Evolutionary conservation across 2,888 invertebrate genomes (phyloP).

Genomic region (Chalcis sispes): DNA sequence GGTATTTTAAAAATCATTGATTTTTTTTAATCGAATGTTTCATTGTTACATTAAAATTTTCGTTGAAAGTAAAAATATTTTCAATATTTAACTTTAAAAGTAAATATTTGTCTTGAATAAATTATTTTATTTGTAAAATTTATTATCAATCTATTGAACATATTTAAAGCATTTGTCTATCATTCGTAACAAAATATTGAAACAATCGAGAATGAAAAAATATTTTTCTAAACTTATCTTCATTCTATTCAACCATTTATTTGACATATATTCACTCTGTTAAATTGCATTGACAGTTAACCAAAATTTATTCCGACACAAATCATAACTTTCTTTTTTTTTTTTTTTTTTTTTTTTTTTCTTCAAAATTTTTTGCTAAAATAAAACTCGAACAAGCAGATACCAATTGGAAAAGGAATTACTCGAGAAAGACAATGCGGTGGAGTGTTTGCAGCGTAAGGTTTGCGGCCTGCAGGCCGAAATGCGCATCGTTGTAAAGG

Average conservation of each 20-base stretch:
- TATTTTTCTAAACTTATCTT: too few relatives aligned
- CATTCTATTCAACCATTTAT: too few relatives aligned
- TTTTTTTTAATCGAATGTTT: too few relatives aligned
- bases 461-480: slow-evolving; percentile 81
- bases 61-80: too few relatives aligned
- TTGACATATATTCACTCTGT: not conserved
- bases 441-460: slow-evolving; percentile 81
- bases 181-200: not conserved
- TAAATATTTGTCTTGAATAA: not conserved
- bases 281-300: not conserved
- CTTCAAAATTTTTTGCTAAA: slow-evolving; percentile 7
- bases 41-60: too few relatives aligned
- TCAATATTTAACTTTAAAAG: not conserved
- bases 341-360: not conserved
- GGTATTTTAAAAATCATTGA: not conserved
- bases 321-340: too few relatives aligned
- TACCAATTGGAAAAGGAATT: slow-evolving; percentile 82
- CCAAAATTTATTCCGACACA: not conserved
- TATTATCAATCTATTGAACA: too few relatives aligned
- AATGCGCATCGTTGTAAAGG: slow-evolving; percentile 80
- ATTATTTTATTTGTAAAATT: too few relatives aligned
- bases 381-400: slow-evolving; percentile 71
- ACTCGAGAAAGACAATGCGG: slow-evolving; percentile 80
- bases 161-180: not conserved
- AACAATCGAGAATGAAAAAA: too few relatives aligned